Evolutionary conservation across 1,140 invertebrate genomes (phyloP).

Genomic region (Tetragonula clypearis): DNA sequence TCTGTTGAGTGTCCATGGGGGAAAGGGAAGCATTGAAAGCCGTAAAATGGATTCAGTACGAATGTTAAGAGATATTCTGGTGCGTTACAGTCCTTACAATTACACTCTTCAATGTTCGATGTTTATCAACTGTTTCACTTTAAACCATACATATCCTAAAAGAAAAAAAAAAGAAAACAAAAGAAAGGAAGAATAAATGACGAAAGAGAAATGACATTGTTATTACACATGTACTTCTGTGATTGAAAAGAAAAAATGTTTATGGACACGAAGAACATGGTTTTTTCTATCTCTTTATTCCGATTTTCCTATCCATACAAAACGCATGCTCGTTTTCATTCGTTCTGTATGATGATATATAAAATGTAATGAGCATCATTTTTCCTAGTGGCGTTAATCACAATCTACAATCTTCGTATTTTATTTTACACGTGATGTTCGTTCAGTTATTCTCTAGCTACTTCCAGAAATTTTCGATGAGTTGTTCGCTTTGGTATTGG

Average conservation of each 20-base stretch:
- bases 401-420: slow-evolving; percentile 14
- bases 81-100: background rate
- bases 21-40: background rate
- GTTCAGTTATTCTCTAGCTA: background rate
- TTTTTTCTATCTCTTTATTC: slow-evolving; percentile 25
- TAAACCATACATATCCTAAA: background rate
- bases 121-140: background rate
- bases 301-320: slow-evolving; percentile 27
- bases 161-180: background rate
- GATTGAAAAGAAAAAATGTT: background rate
- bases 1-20: background rate
- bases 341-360: slow-evolving; percentile 23
- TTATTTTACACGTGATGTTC: background rate
- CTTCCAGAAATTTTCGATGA: background rate
- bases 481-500: background rate
- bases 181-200: background rate
- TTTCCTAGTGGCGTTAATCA: background rate
- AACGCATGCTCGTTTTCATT: background rate
- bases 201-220: background rate
- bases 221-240: background rate
- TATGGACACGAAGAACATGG: background rate
- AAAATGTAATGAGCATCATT: slow-evolving; percentile 6
- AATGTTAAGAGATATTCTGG: background rate
- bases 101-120: background rate
- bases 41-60: background rate